These are phyloP conservation scores for Omphaloscelis lunosa DNA, from an alignment of 2,888 invertebrate genomes.

Conservation along the genomic window DNA sequence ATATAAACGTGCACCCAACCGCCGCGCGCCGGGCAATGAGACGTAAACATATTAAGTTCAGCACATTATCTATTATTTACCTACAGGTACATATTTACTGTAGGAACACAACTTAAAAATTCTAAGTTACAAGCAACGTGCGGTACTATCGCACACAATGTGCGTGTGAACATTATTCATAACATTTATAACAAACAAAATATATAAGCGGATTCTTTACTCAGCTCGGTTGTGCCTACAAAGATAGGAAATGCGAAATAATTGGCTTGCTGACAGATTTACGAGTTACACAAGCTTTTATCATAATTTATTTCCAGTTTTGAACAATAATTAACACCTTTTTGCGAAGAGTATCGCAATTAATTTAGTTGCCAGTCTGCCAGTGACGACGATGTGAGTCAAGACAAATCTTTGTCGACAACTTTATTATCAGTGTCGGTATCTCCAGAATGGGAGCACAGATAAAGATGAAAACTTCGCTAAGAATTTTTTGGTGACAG, in stretches of 20 bases:
- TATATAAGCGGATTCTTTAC: not conserved
- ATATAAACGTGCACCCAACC: slow-evolving; percentile 1
- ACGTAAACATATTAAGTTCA: not conserved
- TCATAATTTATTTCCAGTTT: slow-evolving; percentile 1
- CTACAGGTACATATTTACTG: not conserved
- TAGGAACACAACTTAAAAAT: not conserved
- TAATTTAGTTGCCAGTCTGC: not conserved
- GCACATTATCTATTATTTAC: not conserved
- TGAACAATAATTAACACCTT: not conserved
- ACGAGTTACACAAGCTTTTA: slow-evolving; percentile 7
- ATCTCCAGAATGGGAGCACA: not conserved
- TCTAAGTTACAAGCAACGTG: not conserved
- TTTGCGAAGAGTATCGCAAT: not conserved
- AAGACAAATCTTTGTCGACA: no score
- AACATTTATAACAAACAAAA: not conserved
- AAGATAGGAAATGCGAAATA: slow-evolving; percentile 5
- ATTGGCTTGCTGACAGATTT: slow-evolving; percentile 12
- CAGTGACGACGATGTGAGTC: no score
- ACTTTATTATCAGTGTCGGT: no score
- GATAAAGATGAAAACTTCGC: not conserved
- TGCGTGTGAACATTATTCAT: not conserved
- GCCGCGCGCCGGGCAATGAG: not conserved
- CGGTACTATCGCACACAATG: not conserved
- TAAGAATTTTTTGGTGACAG: not conserved
- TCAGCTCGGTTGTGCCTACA: slow-evolving; percentile 7